Conservation (phyloP, 2,797 vertebrate species). For the Sebastes vulpes region DNA sequence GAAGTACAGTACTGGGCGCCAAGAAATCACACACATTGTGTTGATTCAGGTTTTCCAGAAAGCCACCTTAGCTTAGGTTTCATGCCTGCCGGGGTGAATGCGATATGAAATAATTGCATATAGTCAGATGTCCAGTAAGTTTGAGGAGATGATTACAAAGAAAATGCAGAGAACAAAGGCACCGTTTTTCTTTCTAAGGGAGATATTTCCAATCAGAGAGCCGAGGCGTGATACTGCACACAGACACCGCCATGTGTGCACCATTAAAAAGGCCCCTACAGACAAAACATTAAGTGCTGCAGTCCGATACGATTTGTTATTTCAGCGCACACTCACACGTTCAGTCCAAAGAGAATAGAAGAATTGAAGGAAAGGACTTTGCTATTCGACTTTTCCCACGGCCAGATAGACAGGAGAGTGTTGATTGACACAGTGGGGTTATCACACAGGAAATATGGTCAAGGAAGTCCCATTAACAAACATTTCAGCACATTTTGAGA, state of each 20-base stretch:
- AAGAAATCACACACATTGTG: conserved; percentile 26
- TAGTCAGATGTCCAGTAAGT: conserved; percentile 21
- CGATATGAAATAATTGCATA: conserved; percentile 38
- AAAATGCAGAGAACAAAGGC: not conserved
- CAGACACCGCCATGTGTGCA: not conserved
- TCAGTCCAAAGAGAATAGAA: conserved; percentile 59
- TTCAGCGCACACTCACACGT: conserved; percentile 32
- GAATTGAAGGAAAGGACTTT: conserved; percentile 71
- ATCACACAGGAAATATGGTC: conserved; percentile 59
- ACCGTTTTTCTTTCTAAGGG: not conserved
- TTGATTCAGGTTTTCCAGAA: conserved; percentile 39
- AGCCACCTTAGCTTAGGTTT: conserved; percentile 46
- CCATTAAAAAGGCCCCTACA: conserved; percentile 24
- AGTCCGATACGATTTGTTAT: conserved; percentile 50
- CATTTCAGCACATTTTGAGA: not conserved
- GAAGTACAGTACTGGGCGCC: conserved; percentile 10
- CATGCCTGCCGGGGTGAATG: conserved; percentile 29
- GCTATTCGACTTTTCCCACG: conserved; percentile 73
- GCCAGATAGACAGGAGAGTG: conserved; percentile 56
- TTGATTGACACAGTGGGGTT: conserved; percentile 48
- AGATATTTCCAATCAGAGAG: conserved; percentile 1
- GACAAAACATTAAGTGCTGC: conserved; percentile 27
- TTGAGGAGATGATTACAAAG: conserved; percentile 1
- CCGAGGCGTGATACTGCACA: not conserved
- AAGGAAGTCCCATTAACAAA: conserved; percentile 30